Evolutionary conservation across 1,140 invertebrate species (phyloP).

Genomic region (Aricia agestis): DNA sequence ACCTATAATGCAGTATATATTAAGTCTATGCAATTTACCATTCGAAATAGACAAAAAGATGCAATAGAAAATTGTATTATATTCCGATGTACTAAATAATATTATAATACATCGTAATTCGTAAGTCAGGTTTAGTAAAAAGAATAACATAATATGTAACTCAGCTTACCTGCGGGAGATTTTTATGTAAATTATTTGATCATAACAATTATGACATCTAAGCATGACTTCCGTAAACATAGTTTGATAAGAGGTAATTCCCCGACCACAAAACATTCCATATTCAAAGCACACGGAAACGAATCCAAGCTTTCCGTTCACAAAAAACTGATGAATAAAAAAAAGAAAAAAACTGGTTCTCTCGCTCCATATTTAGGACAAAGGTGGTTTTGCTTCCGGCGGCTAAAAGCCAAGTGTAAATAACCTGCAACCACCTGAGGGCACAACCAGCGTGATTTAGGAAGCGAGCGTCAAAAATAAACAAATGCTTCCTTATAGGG

Average conservation of each 20-base stretch:
- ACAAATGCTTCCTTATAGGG: not conserved
- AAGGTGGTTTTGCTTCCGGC: slow-evolving; percentile 61
- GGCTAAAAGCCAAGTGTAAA: slow-evolving; percentile 73
- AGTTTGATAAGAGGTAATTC: slow-evolving; percentile 6
- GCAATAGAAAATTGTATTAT: too few species aligned
- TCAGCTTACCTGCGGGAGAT: too few species aligned
- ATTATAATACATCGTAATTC: too few species aligned
- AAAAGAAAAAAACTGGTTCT: slow-evolving; percentile 26
- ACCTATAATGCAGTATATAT: too few species aligned
- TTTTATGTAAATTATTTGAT: not conserved
- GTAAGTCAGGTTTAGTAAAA: too few species aligned
- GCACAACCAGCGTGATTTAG: not conserved
- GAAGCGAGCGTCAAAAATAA: not conserved
- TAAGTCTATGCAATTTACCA: too few species aligned
- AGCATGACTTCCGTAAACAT: not conserved
- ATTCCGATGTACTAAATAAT: too few species aligned
- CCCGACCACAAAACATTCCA: slow-evolving; percentile 9
- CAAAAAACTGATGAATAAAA: slow-evolving; percentile 11
- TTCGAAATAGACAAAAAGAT: too few species aligned
- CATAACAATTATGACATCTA: not conserved
- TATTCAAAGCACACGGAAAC: slow-evolving; percentile 12
- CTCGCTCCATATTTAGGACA: slow-evolving; percentile 53
- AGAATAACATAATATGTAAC: too few species aligned
- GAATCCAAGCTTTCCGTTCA: not conserved
- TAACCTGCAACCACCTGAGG: slow-evolving; percentile 49